Percentiles rank a stretch among this genome's conserved stretches.
These are phyloP conservation scores for Ectropis crepuscularia DNA, from an alignment of 2,888 invertebrate genomes.

Conservation along the genomic window DNA sequence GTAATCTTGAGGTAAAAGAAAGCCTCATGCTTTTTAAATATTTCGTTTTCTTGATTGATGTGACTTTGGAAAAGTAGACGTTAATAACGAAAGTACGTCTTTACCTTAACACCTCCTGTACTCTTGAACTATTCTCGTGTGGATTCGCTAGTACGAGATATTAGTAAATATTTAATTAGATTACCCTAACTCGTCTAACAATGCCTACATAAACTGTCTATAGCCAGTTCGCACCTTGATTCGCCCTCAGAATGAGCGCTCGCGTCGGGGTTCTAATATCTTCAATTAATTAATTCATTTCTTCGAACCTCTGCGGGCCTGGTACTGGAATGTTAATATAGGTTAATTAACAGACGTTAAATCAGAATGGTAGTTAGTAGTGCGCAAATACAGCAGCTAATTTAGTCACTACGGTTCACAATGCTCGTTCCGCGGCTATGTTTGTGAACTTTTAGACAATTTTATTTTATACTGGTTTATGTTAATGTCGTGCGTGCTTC, in stretches of 20 bases:
- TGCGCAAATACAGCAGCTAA: slow-evolving; percentile 4
- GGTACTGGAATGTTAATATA: slow-evolving; percentile 22
- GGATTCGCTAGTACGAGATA: background rate
- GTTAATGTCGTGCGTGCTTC: no score
- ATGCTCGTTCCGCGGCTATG: background rate
- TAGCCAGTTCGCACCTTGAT: slow-evolving; percentile 28
- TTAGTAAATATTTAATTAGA: background rate
- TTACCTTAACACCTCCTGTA: background rate
- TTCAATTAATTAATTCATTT: slow-evolving; percentile 39
- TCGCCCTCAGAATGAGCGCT: slow-evolving; percentile 28
- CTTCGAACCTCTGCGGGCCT: slow-evolving; percentile 27
- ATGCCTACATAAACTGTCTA: slow-evolving; percentile 3
- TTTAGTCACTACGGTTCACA: background rate
- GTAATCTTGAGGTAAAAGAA: background rate
- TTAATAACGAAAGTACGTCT: background rate
- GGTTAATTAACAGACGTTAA: slow-evolving; percentile 14
- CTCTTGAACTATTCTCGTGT: no score
- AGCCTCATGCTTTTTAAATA: no score
- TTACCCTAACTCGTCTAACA: slow-evolving; percentile 2
- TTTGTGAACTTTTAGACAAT: background rate
- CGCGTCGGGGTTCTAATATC: slow-evolving; percentile 32
- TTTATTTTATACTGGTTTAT: no score
- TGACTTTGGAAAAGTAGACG: background rate
- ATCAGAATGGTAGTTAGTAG: slow-evolving; percentile 9
- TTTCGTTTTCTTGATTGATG: background rate